These are phyloP conservation scores for Elaphurus davidianus DNA, from an alignment of 2,113 vertebrate genomes.

Conservation along the genomic window DNA sequence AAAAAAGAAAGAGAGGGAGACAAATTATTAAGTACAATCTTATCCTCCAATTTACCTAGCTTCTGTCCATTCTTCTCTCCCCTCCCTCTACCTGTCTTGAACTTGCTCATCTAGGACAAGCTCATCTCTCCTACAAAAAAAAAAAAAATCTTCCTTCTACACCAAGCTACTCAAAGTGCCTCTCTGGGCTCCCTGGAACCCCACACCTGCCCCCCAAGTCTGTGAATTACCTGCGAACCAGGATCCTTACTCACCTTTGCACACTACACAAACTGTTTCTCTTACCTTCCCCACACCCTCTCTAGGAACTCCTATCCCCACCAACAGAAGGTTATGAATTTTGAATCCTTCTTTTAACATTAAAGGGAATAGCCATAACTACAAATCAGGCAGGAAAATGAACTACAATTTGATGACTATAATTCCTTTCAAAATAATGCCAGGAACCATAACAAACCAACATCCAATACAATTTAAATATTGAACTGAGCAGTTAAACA, in stretches of 20 bases:
- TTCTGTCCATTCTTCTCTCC: neutral
- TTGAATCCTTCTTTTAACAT: neutral
- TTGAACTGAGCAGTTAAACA: neutral
- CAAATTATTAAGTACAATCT: neutral
- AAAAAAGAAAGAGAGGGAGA: neutral
- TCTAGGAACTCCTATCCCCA: neutral
- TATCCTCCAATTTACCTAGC: neutral
- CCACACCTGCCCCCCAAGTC: neutral
- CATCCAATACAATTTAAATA: constrained; percentile 16
- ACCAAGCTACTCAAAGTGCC: neutral
- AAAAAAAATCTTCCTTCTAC: neutral
- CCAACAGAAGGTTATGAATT: neutral
- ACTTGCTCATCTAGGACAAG: neutral
- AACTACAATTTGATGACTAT: neutral
- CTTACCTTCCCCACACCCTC: neutral
- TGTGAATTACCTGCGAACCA: neutral
- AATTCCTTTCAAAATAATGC: constrained; percentile 37
- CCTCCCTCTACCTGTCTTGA: neutral
- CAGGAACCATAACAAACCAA: neutral
- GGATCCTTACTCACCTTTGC: neutral
- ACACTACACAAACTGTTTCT: neutral
- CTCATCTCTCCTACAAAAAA: neutral
- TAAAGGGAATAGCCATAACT: neutral
- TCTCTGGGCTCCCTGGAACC: neutral
- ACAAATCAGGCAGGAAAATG: neutral